Base-by-base conservation (phyloP, 1,140 invertebrate species). In the Formica selysi region DNA sequence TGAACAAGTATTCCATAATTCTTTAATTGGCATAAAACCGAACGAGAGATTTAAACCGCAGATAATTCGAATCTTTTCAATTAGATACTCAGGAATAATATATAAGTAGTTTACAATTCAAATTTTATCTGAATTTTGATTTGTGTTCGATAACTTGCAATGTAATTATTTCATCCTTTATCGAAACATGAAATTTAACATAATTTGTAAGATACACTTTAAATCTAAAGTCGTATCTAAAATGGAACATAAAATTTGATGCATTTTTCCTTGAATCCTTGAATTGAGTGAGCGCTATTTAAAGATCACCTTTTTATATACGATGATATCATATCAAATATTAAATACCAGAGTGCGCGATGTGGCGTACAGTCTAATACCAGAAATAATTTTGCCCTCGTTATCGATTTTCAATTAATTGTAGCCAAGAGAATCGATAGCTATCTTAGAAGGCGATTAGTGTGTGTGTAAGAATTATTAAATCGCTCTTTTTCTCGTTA, bases 401-500 rank as follows among this genome's bases (percentile, higher is more conserved):
- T 89, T 90, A 90, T 87, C 86, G 73, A 64, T n/a, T 48, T 87
- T 91, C 93, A 93, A 93, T 93, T 93, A 93, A 94, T 94, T 92
- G 93, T 48, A 84, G 68, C 74, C 36, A 79, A 51, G 70, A 90
- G 76, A 88, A 93, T 93, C 91, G 91, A 93, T 93, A 91, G 85
- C 8, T 89, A 57, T 90, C 88, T 86, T 91, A 70, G 32, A 86
- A 89, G 90, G 54, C 59, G 64, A 81, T 51, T 65, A 89, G 74
- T 81, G 62, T 54, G 86, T 79, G 54, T 54, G 86, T 74, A 89
- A 87, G 91, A 91, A 93, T 94, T 93, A 94, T 94, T 93, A 92
- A 93, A 92, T 88, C 68, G 62, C 71, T 84, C 29, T 3, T 86
- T 81, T 86, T 90, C 76, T 91, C 89, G 41, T 57, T 87, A 88